Base-by-base conservation (phyloP, 2,113 vertebrate species). In the Platichthys flesus region DNA sequence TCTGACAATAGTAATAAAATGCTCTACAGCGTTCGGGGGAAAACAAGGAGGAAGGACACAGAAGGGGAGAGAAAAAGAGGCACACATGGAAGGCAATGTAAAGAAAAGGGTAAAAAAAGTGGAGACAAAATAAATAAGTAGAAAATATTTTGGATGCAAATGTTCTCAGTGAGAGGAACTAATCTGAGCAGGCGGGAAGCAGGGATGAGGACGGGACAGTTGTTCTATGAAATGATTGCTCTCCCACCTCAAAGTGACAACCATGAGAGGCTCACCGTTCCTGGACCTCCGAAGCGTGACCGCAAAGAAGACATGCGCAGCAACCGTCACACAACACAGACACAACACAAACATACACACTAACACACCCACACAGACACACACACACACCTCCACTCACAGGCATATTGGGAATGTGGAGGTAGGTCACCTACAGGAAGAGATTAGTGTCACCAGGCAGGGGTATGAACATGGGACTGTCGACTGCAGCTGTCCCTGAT, bases 1-100 rank as follows among this genome's bases (percentile, higher is more conserved):
- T 94, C 89, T 94, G 94, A 96, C 93, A 97, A 95, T 89, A 90
- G 93, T 94, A 97, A 95, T 95, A 95, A 95, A 96, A 95, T 92
- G 93, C 74, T 87, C 82, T 74, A 89, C 76, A 86, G 84, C 13
- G 40, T 85, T 84, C 87, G 60, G 85, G 93, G 90, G 94, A 62
- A 89, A 90, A 88, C 52, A 20, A 64, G 64, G 61, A 82, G 58
- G 66, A 69, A 37, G 60, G 62, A 84, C 76, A 68, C 26, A 77
- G 68, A 70, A 65, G 72, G 71, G 57, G 57, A 73, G 67, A 69
- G 79, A 75, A 59, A 79, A 63, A 74, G 73, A 76, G 31, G 76
- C 55, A 49, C 78, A 81, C 85, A 84, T 37, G 74, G 81, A 60
- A 83, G 55, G 74, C 1, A 52, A 72, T 74, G 71, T 42, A 84